Percentiles rank a stretch among this genome's conserved stretches.
Conservation (phyloP, 2,113 vertebrate species). For the Cyanoramphus novaezelandiae region DNA sequence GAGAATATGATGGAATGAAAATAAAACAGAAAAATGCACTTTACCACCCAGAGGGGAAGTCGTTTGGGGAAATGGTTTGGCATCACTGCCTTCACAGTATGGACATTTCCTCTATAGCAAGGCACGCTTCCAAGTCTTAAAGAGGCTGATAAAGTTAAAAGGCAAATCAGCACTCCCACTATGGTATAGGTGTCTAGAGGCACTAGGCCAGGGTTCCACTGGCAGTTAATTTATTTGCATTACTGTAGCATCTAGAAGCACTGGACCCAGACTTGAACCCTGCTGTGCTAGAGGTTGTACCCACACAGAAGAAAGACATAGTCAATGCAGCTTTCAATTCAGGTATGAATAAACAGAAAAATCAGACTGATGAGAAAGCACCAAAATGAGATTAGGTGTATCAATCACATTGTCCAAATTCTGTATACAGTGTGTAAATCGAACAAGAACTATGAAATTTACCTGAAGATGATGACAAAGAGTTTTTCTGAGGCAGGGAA, state of each 20-base stretch:
- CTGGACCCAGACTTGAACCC: neutral
- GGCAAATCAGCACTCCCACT: constrained; percentile 16
- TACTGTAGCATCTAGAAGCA: neutral
- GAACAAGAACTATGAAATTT: neutral
- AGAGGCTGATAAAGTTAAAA: constrained; percentile 39
- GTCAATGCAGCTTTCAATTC: neutral
- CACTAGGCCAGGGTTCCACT: neutral
- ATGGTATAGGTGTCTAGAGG: neutral
- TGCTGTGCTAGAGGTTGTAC: neutral
- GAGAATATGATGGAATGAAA: constrained; percentile 52
- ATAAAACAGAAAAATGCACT: constrained; percentile 62
- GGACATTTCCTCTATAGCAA: constrained; percentile 48
- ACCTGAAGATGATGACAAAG: neutral
- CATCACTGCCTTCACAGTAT: constrained; percentile 17
- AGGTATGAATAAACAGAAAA: neutral
- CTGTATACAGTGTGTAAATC: neutral
- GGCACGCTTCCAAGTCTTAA: constrained; percentile 41
- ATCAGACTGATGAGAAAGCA: neutral
- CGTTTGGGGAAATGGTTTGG: constrained; percentile 17
- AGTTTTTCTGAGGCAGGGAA: neutral
- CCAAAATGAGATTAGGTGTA: neutral
- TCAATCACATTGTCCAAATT: neutral
- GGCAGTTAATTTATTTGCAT: neutral
- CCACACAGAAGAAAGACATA: neutral
- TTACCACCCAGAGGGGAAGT: constrained; percentile 61